Base-by-base conservation (phyloP, 2,888 invertebrate species). In the Bugula neritina region DNA sequence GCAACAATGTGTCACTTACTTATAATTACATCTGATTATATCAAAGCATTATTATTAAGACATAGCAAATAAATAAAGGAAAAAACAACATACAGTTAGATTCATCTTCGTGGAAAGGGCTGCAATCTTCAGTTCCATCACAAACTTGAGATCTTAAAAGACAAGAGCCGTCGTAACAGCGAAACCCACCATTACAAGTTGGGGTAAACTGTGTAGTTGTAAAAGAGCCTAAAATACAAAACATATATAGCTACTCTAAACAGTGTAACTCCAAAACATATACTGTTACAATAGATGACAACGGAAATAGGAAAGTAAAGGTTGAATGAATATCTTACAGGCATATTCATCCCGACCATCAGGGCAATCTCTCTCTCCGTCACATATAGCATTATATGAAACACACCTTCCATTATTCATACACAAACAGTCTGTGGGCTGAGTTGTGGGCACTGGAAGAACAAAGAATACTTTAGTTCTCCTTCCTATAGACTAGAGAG, bases 111-210 rank as follows among this genome's bases (percentile, higher is more conserved):
- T 89, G 89, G 21, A 88, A 85, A 78, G 92, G 92, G 0, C 89
- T 86, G 77, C 92, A 92, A 78, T 92, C 92, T 77, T 90, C 88
- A 81, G 90, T 90, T 0, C 89, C 89, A 79, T 92, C 91, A 82
- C 92, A 92, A 0, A 86, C 85, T 89, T 90, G 90, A 3, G 88
- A 81, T 72, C 87, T 84, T 52, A 86, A 85, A 73, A 91, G 89
- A 76, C 90, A 89, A 2, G 86, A 86, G 0, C 89, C 87, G 75
- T 87, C 86, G n/a, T 71, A 74, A 76, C 90, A 90, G 0, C 86
- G 84, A 75, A 89, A 89, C 80, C 87, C 86, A 5, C 87, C 86
- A 5, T 52, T 71, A 0, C 57, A 21, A 2, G 70, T 34, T 10
- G 27, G 10, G 3, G 31, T 63, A 2, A 27, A 13, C 27, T 57